Base-by-base conservation (phyloP, 2,888 invertebrate species). In the Eupithecia inturbata region DNA sequence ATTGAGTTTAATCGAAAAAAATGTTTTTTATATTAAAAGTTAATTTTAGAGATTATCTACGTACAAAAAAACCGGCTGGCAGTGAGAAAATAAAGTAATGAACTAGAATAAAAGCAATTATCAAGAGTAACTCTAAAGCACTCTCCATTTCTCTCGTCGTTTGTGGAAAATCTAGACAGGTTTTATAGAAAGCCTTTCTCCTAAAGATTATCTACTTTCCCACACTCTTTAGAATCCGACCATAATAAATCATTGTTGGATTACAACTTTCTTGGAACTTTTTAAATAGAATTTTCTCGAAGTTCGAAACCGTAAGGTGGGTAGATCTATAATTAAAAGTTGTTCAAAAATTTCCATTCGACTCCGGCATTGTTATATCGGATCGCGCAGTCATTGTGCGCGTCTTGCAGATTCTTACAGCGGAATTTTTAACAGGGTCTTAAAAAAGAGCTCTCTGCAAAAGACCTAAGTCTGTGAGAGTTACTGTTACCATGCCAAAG, bases 291-390 rank as follows among this genome's bases (percentile, higher is more conserved):
- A 87, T 85, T 81, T 75, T 81, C 82, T 76, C 80, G 81, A 84
- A 88, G 81, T 87, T 84, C 74, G 68, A 75, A 77, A 76, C 79
- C 80, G 78, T 81, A 80, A 82, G 83, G 83, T 85, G 75, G 82
- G 83, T 79, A 78, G 83, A 82, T 82, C 82, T 85, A 83, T 86
- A 87, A 85, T 87, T 87, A 86, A 84, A 86, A 86, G 82, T 84
- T 86, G 78, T 80, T 82, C 63, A 82, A 82, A 84, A 81, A 80
- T 73, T 68, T 77, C 79, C 77, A 76, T 70, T 78, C 77, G 53
- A 81, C 82, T 79, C 79, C 66, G 71, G 80, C 80, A 76, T 78
- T 80, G 80, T 78, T 72, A 79, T 77, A 79, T 76, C 69, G 75
- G 67, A 70, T 63, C 76, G 69, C 74, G 60, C 75, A 77, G 74